phyloP scores from a whole-genome alignment of 2,797 vertebrate genomes.

The Mallotus villosus region DNA sequence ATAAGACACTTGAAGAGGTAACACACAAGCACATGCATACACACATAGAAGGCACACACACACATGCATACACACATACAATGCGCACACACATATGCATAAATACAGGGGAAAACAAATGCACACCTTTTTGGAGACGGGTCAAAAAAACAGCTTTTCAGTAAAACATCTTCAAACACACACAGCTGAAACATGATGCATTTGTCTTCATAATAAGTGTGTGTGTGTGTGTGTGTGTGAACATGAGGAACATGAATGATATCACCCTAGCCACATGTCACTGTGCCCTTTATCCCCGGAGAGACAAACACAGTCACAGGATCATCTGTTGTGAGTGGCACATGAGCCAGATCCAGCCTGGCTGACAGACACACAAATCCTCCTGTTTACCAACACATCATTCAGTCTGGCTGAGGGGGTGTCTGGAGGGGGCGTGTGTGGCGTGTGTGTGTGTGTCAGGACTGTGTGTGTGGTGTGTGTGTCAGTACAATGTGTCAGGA shows the following conservation, averaged over 20 bases:
- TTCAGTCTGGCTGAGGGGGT: background rate
- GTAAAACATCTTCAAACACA: background rate
- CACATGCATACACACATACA: background rate
- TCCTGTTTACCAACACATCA: background rate
- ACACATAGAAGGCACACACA: background rate
- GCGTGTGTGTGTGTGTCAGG: too few relatives aligned
- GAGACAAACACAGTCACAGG: background rate
- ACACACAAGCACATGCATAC: background rate
- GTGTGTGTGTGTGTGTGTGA: constrained; percentile 2
- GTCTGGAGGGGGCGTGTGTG: background rate
- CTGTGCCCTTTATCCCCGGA: background rate
- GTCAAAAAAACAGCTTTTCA: background rate
- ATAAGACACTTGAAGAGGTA: constrained; percentile 17
- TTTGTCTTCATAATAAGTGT: constrained; percentile 1
- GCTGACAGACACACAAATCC: background rate
- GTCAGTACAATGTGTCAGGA: background rate
- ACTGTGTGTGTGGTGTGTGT: too few relatives aligned
- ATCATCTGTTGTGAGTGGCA: background rate
- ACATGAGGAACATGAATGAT: constrained; percentile 7
- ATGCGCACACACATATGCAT: background rate
- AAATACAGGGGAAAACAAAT: background rate
- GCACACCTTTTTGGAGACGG: background rate
- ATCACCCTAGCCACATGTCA: constrained; percentile 1
- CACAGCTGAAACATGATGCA: background rate
- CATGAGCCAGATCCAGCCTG: constrained; percentile 6